Evolutionary conservation across 2,888 invertebrate genomes (phyloP), one percentile per base, ranked within the genome.

Genomic region (Nemotelus pantherinus): DNA sequence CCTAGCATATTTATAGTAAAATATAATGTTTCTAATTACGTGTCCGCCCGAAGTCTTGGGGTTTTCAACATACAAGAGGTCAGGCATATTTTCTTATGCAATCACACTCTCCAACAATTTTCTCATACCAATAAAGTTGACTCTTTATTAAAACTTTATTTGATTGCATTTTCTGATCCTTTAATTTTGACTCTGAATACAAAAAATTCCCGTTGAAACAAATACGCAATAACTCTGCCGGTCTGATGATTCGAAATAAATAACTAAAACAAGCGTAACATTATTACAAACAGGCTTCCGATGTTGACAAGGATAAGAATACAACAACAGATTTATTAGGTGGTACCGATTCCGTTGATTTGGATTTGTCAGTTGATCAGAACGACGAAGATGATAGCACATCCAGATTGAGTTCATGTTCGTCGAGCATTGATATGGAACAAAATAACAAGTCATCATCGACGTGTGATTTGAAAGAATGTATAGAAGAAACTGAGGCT

Each of bases 301-400:
- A 77, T 55, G 67, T 53, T 67, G 74, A 67, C 48, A 77, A 77
- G 74, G 77, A 77, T 47, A 70, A 58, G 25, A 67, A 77, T 68
- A 45, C 58, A 44, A 55, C 64, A 7, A 45, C 43, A 55, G 48
- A 60, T 58, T 60, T 44, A 70, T 65, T 65, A 67, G 64, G 55
- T 75, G 44, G 67, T 53, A 43, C 53, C n/a, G 58, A 65, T 41
- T 68, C 65, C 44, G 67, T 41, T 6, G 65, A 67, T 45, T 44
- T 76, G 76, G 77, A 77, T 58, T 9, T 63, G 45, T 55, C 67
- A n/a, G 53, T 44, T 68, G 77, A 77, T 65, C 64, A 74, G 41
- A 77, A 77, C 41, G 77, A 77, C 60, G 77, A 77, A 63, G 70
- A 70, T 44, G 77, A 77, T 77, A 77, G 77, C 44, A 74, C 77